Conservation (phyloP, 2,113 vertebrate species). For the Formicarius rufipectus region DNA sequence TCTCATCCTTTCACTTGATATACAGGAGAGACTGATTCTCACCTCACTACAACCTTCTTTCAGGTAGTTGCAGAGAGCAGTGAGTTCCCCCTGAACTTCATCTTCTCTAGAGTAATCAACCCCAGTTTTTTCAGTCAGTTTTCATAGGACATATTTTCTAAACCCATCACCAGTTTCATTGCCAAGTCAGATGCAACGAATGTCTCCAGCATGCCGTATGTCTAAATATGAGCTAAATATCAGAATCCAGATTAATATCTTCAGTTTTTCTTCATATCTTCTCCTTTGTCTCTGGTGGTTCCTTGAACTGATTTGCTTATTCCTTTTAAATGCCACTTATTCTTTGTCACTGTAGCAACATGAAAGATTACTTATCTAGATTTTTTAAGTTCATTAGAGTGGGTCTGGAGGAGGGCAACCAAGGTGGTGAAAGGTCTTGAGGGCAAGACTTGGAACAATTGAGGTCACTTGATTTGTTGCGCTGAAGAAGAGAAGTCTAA, state of each 20-base stretch:
- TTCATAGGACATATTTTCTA: not conserved
- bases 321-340: not conserved
- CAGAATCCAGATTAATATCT: not conserved
- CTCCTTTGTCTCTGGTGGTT: not conserved
- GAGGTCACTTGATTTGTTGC: not conserved
- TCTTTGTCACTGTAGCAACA: not conserved
- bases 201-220: not conserved
- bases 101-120: not conserved
- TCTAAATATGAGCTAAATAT: not conserved
- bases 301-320: not conserved
- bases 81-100: not conserved
- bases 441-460: not conserved
- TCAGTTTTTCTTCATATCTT: not conserved
- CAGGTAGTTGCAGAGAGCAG: not conserved
- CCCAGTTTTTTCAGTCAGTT: not conserved
- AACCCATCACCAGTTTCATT: not conserved
- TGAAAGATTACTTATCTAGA: not conserved
- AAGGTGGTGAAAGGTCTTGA: not conserved
- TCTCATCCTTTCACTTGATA: not conserved
- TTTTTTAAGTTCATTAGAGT: not conserved
- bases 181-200: not conserved
- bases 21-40: not conserved
- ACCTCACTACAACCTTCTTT: not conserved
- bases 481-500: not conserved
- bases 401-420: not conserved